phyloP scores from a whole-genome alignment of 2,113 vertebrate genomes.

The Condylura cristata region DNA sequence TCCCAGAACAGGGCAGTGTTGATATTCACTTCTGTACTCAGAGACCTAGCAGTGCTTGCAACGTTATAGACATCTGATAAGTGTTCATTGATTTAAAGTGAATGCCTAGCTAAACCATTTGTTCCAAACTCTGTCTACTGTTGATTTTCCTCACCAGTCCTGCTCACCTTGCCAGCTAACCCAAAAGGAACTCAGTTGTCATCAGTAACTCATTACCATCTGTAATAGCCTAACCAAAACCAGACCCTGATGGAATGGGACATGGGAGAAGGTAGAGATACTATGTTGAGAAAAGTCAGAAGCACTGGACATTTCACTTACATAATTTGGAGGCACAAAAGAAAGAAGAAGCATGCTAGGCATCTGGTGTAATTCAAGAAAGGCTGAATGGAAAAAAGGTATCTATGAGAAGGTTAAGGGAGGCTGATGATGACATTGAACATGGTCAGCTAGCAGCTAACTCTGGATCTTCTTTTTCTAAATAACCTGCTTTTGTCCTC shows the following conservation, averaged over 20 bases:
- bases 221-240: not conserved
- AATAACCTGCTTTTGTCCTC: not conserved
- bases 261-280: not conserved
- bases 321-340: not conserved
- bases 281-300: constrained; percentile 7
- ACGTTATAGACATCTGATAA: not conserved
- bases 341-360: not conserved
- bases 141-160: not conserved
- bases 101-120: constrained; percentile 3
- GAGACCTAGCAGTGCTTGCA: not conserved
- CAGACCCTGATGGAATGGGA: not conserved
- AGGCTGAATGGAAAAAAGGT: not conserved
- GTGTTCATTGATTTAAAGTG: constrained; percentile 20
- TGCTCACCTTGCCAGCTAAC: not conserved
- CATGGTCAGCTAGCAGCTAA: not conserved
- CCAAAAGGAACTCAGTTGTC: not conserved
- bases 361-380: not conserved
- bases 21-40: not conserved
- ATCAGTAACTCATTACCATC: not conserved
- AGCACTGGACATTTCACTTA: not conserved
- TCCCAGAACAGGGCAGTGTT: not conserved
- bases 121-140: not conserved
- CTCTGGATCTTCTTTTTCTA: not conserved
- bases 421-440: not conserved
- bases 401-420: not conserved